Evolutionary conservation across 2,888 invertebrate species (phyloP), one percentile per base, ranked within the genome.

Genomic region (Netelia virgata): DNA sequence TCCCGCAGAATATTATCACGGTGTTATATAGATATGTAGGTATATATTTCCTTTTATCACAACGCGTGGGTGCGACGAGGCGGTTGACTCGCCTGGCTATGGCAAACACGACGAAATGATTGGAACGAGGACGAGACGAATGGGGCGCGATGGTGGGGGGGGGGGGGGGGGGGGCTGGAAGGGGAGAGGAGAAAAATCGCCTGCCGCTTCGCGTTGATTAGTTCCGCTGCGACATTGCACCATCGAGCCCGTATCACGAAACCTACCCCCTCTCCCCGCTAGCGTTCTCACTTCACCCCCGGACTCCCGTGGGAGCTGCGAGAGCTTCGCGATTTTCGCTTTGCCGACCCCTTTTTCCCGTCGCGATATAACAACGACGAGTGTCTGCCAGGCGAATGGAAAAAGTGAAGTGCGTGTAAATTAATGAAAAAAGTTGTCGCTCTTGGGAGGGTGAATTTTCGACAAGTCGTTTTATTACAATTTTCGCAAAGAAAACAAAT

Each of bases 191-290:
- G 86, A 88, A 85, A 89, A 88, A 90, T 90, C 87, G 89, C 86
- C 75, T 88, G 86, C 87, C 84, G 88, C 86, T 87, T 87, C 87
- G 64, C 90, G 90, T 91, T 91, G 91, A 91, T 90, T 91, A 90
- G 91, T 90, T 91, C 88, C 87, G 88, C 88, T 89, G 86, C 90
- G 89, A 89, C 90, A 88, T 91, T 89, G 86, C 86, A 74, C 84
- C 79, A 68, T 82, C 86, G 78, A 79, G 73, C 74, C 53, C 72
- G 36, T 76, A 70, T 59, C 79, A 36, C 55, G 36, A 10, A n/a
- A 61, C 63, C 64, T 69, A 36, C 64, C 23, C 85, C 75, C 61
- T 59, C 20, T 47, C 70, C 23, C 64, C 36, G 6, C 36, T 36
- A 5, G 50, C 61, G 23, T 69, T 74, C 20, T 70, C 50, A 61